These are phyloP conservation scores for Melanaphis sacchari DNA, from an alignment of 1,140 invertebrate species.

Conservation along the genomic window DNA sequence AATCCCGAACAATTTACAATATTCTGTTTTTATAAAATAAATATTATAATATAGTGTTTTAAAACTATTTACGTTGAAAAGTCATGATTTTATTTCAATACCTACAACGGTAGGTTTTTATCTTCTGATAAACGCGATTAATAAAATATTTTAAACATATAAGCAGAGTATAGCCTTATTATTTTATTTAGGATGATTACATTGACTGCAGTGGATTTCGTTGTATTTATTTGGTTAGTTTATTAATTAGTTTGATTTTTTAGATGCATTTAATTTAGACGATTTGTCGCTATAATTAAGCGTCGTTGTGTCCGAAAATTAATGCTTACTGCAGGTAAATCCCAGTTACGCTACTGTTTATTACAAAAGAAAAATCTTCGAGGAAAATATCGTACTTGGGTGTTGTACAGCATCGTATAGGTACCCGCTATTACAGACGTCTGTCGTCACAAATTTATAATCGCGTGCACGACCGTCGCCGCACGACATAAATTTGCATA, in stretches of 20 bases:
- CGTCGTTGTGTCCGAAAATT: neutral
- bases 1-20: too few relatives aligned
- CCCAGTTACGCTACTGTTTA: neutral
- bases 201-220: too few relatives aligned
- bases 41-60: neutral
- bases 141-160: too few relatives aligned
- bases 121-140: too few relatives aligned
- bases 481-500: conserved; percentile 1
- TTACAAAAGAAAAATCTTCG: neutral
- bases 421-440: neutral
- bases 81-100: too few relatives aligned
- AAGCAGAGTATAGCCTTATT: too few relatives aligned
- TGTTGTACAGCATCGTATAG: neutral
- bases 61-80: neutral
- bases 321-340: neutral
- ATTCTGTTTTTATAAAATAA: neutral
- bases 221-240: too few relatives aligned
- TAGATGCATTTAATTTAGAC: too few relatives aligned
- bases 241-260: too few relatives aligned
- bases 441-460: neutral
- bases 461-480: neutral
- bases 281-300: too few relatives aligned
- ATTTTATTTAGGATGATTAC: too few relatives aligned
- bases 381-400: neutral
- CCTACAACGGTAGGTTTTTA: too few relatives aligned